phyloP scores from a whole-genome alignment of 2,797 vertebrate species.

The Sebastes wilsoni region DNA sequence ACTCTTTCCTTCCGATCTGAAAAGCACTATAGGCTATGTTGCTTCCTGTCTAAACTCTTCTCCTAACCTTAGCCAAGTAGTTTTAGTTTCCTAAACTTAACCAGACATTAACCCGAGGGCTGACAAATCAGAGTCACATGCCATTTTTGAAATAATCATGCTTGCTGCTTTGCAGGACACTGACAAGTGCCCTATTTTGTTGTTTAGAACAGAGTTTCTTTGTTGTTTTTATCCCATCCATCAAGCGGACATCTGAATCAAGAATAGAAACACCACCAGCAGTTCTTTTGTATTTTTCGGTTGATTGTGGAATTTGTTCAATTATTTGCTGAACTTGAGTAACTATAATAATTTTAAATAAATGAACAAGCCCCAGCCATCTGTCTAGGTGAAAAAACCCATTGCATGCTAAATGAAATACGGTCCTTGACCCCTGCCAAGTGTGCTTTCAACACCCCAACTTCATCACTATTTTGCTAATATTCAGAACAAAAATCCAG shows the following conservation, averaged over 20 bases:
- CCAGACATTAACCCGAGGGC: not conserved
- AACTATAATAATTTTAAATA: not conserved
- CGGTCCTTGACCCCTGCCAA: slow-evolving; percentile 7
- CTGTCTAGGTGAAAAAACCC: not conserved
- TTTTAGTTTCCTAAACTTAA: not conserved
- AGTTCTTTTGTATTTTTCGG: not conserved
- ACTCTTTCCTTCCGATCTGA: too few relatives aligned
- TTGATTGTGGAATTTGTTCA: not conserved
- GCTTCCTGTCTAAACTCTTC: not conserved
- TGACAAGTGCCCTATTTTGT: not conserved
- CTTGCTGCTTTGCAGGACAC: not conserved
- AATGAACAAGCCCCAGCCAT: not conserved
- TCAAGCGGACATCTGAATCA: not conserved
- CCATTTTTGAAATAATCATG: not conserved
- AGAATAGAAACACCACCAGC: not conserved
- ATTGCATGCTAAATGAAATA: not conserved
- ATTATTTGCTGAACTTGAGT: not conserved
- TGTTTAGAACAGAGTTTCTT: not conserved
- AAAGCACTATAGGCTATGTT: too few relatives aligned
- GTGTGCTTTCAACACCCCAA: slow-evolving; percentile 6
- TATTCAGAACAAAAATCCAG: slow-evolving; percentile 24
- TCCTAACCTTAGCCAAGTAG: too few relatives aligned
- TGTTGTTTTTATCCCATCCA: not conserved
- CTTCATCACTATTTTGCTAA: slow-evolving; percentile 28
- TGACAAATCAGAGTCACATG: not conserved